These are phyloP conservation scores for Scolopax bukidnonensis DNA, from an alignment of 2,797 vertebrate genomes.

Conservation along the genomic window DNA sequence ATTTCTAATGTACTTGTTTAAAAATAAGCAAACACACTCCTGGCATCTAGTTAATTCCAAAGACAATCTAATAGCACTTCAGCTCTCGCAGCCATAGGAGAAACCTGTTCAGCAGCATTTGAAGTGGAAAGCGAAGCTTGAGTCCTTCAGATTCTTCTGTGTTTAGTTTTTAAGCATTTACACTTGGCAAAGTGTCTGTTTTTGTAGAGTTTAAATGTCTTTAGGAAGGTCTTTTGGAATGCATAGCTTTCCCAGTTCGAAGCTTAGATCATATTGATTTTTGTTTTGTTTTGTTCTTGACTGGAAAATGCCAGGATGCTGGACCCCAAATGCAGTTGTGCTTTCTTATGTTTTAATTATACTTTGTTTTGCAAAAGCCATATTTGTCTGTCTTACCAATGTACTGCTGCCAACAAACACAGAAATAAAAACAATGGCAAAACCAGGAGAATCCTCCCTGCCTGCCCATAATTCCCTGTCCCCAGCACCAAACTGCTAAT, in stretches of 20 bases:
- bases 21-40: background rate
- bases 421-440: background rate
- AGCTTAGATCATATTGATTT: background rate
- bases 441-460: background rate
- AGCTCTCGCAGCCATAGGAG: background rate
- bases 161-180: slow-evolving; percentile 40
- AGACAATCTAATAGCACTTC: slow-evolving; percentile 43
- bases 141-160: slow-evolving; percentile 27
- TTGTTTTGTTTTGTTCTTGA: background rate
- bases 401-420: slow-evolving; percentile 53
- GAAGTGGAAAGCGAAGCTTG: slow-evolving; percentile 30
- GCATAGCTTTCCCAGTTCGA: background rate
- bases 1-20: background rate
- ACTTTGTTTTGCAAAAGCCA: slow-evolving; percentile 56
- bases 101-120: background rate
- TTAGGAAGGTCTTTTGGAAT: slow-evolving; percentile 16
- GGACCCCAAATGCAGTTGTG: background rate
- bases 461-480: background rate
- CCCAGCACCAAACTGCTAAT: background rate
- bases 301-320: slow-evolving; percentile 20
- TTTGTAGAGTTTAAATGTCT: slow-evolving; percentile 32
- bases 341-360: slow-evolving; percentile 33
- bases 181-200: background rate
- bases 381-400: slow-evolving; percentile 48
- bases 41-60: slow-evolving; percentile 4